Base-by-base conservation (phyloP, 2,888 invertebrate genomes). In the Tipula vernalis region DNA sequence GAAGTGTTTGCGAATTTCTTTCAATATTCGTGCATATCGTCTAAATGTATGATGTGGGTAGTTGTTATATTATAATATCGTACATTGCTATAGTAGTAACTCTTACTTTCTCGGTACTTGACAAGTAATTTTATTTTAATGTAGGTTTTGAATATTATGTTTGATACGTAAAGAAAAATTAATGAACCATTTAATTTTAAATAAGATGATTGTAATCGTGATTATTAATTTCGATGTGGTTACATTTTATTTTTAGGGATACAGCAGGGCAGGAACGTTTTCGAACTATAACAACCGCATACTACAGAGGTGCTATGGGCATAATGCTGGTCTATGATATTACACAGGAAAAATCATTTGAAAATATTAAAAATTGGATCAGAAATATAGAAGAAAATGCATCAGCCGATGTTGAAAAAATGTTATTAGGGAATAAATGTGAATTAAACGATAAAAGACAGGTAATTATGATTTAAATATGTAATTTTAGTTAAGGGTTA, bases 241-340 rank as follows among this genome's bases (percentile, higher is more conserved):
- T 87, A 42, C 86, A 28, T 90, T 90, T 87, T 28, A 51, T 88
- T 89, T 90, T 28, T 90, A 98, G 98, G 99, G 99, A 99, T 91
- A 99, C 99, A 87, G 99, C 99, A 83, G 99, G 99, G 0, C 99
- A 99, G 92, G 99, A 99, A 92, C 94, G 99, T 90, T 99, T 99
- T 93, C 95, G 99, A 89, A 99, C 99, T 88, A 99, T 99, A 89
- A 99, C 99, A 87, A 99, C 99, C 87, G 99, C 99, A n/a, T 99
- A 99, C 91, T 99, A 99, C 92, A 95, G 99, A 89, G 99, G 99
- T 86, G 99, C 99, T 83, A 99, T 99, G 99, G 99, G 99, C 88
- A 99, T 99, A 89, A 98, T 99, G 98, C 94, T 99, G 89, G 99
- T 99, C 57, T 99, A 99, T 92, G 99, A 99, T 92, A 99, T 99